Percentiles rank a stretch among this genome's conserved stretches.
Evolutionary conservation across 2,888 invertebrate species (phyloP).

Genomic region (Crepidodera aurea): DNA sequence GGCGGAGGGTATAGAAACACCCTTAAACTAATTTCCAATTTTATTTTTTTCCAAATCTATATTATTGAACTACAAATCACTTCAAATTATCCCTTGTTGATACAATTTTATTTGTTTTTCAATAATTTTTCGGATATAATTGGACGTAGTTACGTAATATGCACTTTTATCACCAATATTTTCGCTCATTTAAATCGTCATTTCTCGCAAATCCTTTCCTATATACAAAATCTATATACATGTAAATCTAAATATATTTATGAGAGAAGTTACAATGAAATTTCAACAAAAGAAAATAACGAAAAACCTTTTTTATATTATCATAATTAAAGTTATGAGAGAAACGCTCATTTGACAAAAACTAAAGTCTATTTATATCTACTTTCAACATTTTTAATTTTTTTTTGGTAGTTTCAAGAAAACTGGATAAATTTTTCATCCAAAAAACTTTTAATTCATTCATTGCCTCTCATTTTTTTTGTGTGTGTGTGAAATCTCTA

Average conservation of each 20-base stretch:
- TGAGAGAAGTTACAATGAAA: conserved; percentile 13
- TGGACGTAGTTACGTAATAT: conserved; percentile 25
- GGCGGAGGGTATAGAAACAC: too few relatives aligned
- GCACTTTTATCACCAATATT: conserved; percentile 16
- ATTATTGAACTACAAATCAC: not conserved
- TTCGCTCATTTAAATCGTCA: conserved; percentile 3
- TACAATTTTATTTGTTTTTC: conserved; percentile 1
- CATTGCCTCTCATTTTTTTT: conserved; percentile 1
- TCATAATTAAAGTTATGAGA: too few relatives aligned
- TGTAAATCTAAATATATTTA: conserved; percentile 29
- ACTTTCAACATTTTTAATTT: too few relatives aligned
- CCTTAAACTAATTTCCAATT: not conserved
- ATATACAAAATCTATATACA: conserved; percentile 43
- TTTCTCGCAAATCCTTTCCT: conserved; percentile 21
- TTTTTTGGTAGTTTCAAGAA: too few relatives aligned
- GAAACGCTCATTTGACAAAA: too few relatives aligned
- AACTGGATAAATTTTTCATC: too few relatives aligned
- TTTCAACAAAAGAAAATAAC: too few relatives aligned
- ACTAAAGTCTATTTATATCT: too few relatives aligned
- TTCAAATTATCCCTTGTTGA: not conserved
- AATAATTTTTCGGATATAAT: conserved; percentile 10
- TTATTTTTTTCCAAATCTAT: not conserved
- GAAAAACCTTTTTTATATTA: too few relatives aligned
- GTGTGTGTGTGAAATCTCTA: not conserved
- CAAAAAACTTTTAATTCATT: too few relatives aligned